phyloP scores from a whole-genome alignment of 1,140 invertebrate genomes.

The Drosophila repleta region DNA sequence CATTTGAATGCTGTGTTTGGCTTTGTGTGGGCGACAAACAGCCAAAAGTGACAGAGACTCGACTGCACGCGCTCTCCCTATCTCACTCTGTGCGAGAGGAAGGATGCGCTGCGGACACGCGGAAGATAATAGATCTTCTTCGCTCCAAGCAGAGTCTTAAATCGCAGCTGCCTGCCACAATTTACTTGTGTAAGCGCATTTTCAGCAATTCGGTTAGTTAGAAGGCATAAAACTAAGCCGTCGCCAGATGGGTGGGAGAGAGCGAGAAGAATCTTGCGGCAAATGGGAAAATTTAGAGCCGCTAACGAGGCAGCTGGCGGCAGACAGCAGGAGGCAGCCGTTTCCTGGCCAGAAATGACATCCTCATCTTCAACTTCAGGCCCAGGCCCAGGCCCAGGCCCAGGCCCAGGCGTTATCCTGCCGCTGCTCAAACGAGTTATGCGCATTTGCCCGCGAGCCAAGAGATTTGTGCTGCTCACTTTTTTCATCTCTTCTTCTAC shows the following conservation, averaged over 20 bases:
- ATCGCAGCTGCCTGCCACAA: constrained; percentile 48
- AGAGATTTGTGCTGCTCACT: constrained; percentile 64
- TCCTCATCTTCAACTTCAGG: constrained; percentile 17
- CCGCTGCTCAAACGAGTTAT: constrained; percentile 63
- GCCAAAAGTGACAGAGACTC: too few relatives aligned
- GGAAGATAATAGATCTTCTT: constrained; percentile 44
- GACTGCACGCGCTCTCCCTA: too few relatives aligned
- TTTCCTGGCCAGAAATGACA: constrained; percentile 60
- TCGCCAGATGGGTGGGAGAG: constrained; percentile 1
- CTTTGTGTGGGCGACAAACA: constrained; percentile 24
- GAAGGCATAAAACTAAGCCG: constrained; percentile 54
- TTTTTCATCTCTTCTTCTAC: constrained; percentile 35
- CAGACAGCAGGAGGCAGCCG: constrained; percentile 38
- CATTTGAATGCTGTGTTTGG: constrained; percentile 49
- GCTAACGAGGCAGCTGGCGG: constrained; percentile 50
- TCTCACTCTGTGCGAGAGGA: constrained; percentile 1
- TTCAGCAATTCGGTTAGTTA: constrained; percentile 66
- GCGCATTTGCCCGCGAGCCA: constrained; percentile 65
- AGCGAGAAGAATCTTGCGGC: background rate
- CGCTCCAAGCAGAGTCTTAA: constrained; percentile 34
- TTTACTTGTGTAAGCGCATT: constrained; percentile 56
- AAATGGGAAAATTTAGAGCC: constrained; percentile 25
- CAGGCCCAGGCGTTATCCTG: background rate
- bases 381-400: background rate
- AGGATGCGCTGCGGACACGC: background rate